Evolutionary conservation across 2,797 vertebrate species (phyloP).

Genomic region (Aldrovandia affinis): DNA sequence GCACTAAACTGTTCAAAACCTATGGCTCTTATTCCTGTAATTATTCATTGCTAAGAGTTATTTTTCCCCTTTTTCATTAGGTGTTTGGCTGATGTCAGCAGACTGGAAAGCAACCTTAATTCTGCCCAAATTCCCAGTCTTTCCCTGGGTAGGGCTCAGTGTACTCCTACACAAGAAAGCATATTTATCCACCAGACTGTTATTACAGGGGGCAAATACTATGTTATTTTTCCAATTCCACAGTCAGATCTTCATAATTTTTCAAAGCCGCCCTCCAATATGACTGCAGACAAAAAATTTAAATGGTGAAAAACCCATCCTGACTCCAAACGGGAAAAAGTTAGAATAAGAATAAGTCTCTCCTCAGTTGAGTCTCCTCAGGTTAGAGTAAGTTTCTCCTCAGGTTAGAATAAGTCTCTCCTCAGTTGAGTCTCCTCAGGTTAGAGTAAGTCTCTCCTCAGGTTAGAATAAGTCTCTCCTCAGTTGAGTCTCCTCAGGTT

Average conservation of each 20-base stretch:
- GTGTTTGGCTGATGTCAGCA: background rate
- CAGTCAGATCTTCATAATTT: background rate
- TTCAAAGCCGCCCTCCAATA: no score
- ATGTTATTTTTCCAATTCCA: background rate
- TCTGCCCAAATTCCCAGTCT: background rate
- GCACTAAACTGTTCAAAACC: background rate
- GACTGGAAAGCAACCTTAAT: background rate
- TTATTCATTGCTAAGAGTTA: background rate
- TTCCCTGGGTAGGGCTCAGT: background rate
- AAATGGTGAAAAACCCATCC: no score
- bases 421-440: no score
- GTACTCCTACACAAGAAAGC: background rate
- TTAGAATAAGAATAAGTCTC: no score
- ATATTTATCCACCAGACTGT: background rate
- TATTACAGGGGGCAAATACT: background rate
- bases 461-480: no score
- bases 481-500: no score
- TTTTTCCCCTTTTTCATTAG: background rate
- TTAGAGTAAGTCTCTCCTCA: no score
- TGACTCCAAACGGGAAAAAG: no score
- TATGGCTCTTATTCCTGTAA: background rate
- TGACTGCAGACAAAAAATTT: no score
- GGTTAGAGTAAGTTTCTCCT: no score
- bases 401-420: no score
- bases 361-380: no score